These are phyloP conservation scores for Mesocentrotus franciscanus DNA, from an alignment of 53 echinoderm and acorn worm species.

Conservation along the genomic window DNA sequence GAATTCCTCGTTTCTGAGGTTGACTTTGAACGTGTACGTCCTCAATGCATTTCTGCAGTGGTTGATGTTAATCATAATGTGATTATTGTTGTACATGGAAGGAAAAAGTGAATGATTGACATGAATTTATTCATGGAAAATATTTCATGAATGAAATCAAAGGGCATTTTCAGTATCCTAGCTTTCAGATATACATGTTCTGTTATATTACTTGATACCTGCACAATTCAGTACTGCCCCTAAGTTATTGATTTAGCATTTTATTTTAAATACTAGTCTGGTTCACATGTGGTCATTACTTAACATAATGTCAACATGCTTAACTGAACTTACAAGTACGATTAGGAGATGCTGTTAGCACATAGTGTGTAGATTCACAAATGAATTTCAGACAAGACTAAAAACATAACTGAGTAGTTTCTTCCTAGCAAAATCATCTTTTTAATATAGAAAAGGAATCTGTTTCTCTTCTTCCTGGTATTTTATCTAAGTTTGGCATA, in stretches of 20 bases:
- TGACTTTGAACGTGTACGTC: neutral
- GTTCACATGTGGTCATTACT: neutral
- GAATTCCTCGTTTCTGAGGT: slow-evolving; percentile 91
- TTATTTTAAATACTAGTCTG: neutral
- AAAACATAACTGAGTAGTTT: neutral
- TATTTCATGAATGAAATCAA: neutral
- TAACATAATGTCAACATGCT: neutral
- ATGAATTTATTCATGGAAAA: too few relatives aligned
- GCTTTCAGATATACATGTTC: neutral
- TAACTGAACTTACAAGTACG: too few relatives aligned
- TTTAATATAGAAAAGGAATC: neutral
- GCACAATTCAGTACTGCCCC: neutral
- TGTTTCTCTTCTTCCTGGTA: too few relatives aligned
- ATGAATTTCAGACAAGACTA: neutral
- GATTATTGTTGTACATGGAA: too few relatives aligned
- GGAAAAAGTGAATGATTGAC: too few relatives aligned
- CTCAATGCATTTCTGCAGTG: neutral
- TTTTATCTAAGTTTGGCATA: too few relatives aligned
- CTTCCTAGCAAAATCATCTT: neutral
- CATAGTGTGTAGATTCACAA: neutral
- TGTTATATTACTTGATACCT: neutral
- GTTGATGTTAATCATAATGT: neutral
- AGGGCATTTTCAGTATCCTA: neutral
- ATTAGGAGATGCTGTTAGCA: too few relatives aligned
- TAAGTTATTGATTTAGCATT: neutral